A percentile compares a stretch with the other conserved stretches of the same genome.
Conservation (phyloP, 2,888 invertebrate species). For the Autographa gamma region DNA sequence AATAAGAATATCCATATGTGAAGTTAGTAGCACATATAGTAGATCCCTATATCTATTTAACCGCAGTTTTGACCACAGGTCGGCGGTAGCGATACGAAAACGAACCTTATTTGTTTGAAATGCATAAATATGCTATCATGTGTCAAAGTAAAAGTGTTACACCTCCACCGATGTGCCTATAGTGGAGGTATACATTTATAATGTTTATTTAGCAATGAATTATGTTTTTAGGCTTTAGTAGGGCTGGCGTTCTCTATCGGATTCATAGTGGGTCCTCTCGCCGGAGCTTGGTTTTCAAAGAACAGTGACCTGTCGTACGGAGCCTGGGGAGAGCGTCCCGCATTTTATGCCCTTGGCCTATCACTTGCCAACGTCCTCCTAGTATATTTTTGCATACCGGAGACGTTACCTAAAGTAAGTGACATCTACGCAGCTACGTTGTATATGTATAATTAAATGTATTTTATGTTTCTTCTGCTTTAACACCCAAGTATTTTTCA, state of each 20-base stretch:
- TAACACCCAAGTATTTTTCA: conserved; percentile 74
- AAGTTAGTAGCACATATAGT: no score
- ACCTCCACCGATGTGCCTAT: no score
- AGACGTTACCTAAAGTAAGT: conserved; percentile 93
- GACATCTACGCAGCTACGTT: background rate
- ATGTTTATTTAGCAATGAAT: conserved; percentile 5
- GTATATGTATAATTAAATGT: background rate
- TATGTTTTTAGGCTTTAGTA: conserved; percentile 94
- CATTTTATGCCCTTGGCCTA: conserved; percentile 92
- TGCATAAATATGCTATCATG: no score
- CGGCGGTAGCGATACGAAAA: no score
- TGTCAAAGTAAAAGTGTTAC: no score
- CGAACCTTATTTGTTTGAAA: no score
- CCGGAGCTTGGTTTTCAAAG: conserved; percentile 96
- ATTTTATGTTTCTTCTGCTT: conserved; percentile 20
- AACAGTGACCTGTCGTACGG: conserved; percentile 88
- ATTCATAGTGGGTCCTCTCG: conserved; percentile 98
- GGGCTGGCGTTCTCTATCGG: conserved; percentile 99
- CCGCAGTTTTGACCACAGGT: no score
- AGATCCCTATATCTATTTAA: no score
- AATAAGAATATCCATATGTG: no score
- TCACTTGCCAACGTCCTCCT: conserved; percentile 94
- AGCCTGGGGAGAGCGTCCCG: conserved; percentile 94
- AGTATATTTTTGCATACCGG: conserved; percentile 92
- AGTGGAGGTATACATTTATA: no score